Evolutionary conservation across 2,113 vertebrate species (phyloP).

Genomic region (Callaeas wilsoni): DNA sequence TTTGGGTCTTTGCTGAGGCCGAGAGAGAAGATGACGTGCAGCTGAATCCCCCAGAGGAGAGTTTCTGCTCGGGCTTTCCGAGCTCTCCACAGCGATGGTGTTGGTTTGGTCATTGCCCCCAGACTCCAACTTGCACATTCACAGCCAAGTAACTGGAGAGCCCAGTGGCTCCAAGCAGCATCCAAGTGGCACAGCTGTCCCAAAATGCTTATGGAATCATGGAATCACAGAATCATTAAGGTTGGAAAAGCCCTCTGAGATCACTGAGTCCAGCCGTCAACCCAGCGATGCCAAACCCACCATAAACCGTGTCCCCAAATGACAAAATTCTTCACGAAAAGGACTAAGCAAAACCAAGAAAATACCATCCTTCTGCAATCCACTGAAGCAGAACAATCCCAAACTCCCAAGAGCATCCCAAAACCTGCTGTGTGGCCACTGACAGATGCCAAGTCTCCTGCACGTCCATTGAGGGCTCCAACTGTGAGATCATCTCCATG

Average conservation of each 20-base stretch:
- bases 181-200: background rate
- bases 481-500: fast-evolving
- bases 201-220: background rate
- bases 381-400: background rate
- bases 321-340: background rate
- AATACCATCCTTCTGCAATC: background rate
- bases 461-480: fast-evolving
- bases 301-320: fast-evolving
- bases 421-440: background rate
- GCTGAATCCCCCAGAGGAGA: background rate
- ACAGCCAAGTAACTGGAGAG: fast-evolving
- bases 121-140: background rate
- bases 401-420: background rate
- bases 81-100: background rate
- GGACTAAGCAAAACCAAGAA: background rate
- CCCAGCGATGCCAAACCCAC: background rate
- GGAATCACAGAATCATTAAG: background rate
- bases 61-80: background rate
- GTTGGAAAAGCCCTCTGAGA: background rate
- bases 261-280: background rate
- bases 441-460: background rate
- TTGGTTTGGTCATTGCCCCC: background rate
- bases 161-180: background rate
- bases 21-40: background rate
- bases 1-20: background rate